Percentiles rank a stretch among this genome's conserved stretches.
Evolutionary conservation across 2,113 vertebrate genomes (phyloP).

Genomic region (Camelus bactrianus): DNA sequence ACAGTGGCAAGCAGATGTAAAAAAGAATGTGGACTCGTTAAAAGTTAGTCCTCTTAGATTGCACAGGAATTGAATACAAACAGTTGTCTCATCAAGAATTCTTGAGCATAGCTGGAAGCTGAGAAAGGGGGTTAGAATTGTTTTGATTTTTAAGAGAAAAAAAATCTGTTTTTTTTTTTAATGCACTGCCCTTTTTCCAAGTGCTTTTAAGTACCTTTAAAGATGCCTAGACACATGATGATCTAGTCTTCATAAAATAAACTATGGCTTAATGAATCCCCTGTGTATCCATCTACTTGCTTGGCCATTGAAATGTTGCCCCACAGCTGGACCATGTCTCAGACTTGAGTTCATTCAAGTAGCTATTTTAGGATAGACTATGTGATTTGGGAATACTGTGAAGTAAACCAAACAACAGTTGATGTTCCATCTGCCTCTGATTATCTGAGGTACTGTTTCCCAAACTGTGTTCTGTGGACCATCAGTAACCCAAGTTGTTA

Average conservation of each 20-base stretch:
- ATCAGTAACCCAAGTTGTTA: background rate
- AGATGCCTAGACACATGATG: background rate
- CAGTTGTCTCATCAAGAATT: constrained; percentile 22
- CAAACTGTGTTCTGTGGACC: background rate
- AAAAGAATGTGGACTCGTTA: background rate
- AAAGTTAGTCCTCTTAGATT: constrained; percentile 14
- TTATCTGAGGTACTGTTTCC: background rate
- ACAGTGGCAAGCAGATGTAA: constrained; percentile 7
- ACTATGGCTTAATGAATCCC: background rate
- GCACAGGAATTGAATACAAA: background rate
- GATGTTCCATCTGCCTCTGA: background rate
- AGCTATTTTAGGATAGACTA: background rate
- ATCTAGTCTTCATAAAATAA: background rate
- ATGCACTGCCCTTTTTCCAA: background rate
- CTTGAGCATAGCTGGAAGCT: constrained; percentile 17
- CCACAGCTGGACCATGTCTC: background rate
- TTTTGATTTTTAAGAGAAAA: constrained; percentile 62
- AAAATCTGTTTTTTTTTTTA: constrained; percentile 60
- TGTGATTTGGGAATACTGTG: background rate
- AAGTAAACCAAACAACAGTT: background rate
- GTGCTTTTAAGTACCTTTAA: constrained; percentile 30
- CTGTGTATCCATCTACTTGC: background rate
- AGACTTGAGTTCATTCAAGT: background rate
- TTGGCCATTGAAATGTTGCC: background rate
- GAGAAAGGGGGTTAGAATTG: background rate